These are phyloP conservation scores for Cyclura pinguis DNA, from an alignment of 2,797 vertebrate genomes.

Conservation along the genomic window DNA sequence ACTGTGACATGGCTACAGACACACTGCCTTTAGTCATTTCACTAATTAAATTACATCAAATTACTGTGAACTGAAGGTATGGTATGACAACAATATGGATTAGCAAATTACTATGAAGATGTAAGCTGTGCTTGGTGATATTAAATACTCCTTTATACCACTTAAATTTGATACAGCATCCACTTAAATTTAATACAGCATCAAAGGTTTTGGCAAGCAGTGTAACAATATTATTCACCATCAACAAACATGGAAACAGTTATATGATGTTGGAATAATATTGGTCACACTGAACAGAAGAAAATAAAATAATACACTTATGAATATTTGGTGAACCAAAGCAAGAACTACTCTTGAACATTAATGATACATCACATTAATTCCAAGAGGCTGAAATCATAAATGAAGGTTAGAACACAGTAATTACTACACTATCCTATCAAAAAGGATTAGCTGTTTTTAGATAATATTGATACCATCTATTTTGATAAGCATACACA, in stretches of 20 bases:
- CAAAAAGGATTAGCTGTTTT: slow-evolving; percentile 77
- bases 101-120: neutral
- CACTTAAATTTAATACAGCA: neutral
- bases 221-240: neutral
- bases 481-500: slow-evolving; percentile 61
- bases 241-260: neutral
- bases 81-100: neutral
- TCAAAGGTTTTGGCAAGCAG: neutral
- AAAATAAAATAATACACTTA: slow-evolving; percentile 36
- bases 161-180: neutral
- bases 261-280: neutral
- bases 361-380: slow-evolving; percentile 80
- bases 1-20: neutral
- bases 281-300: neutral
- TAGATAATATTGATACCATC: slow-evolving; percentile 80
- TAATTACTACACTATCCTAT: slow-evolving; percentile 66
- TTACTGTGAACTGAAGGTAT: neutral
- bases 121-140: neutral
- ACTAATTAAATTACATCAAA: neutral
- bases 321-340: slow-evolving; percentile 78
- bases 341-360: slow-evolving; percentile 79
- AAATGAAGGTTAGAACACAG: slow-evolving; percentile 76
- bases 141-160: neutral
- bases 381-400: slow-evolving; percentile 78
- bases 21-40: accelerated